Base-by-base conservation (phyloP, 2,888 invertebrate species). In the Synanthedon formicaeformis region DNA sequence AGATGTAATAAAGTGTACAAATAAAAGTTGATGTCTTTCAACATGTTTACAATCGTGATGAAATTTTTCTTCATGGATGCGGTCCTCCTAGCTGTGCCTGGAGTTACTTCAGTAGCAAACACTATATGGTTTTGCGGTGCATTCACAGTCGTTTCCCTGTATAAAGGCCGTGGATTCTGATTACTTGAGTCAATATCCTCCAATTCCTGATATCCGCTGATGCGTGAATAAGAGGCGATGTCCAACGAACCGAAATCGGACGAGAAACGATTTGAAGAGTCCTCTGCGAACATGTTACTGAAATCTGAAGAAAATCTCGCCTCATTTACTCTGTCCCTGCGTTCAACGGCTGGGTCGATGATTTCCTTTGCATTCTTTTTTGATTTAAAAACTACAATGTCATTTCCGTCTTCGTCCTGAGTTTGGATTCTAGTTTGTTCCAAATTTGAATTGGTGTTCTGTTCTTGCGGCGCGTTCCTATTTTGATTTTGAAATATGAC, bases 131-230 rank as follows among this genome's bases (percentile, higher is more conserved):
- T 72, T 14, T 71, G 70, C 1, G 78, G 78, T 41, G 81, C 84
- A 59, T 89, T 84, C 0, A 90, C 77, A 1, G 89, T 89, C 0
- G 88, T 87, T 62, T 89, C 90, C 50, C 89, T 81, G 58, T 90
- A 90, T 49, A 90, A 63, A 0, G 90, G 89, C 55, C 85, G 85
- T 2, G 90, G 89, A 27, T 75, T 72, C 18, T 76, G 76, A 2
- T 59, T 66, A 16, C 71, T 73, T 45, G 78, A 73, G 41, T 88
- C 85, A 53, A 88, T 88, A 55, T 66, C 77, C 56, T 84, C 82
- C 23, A 88, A 59, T 57, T 88, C 87, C 56, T 76, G 81, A 52
- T 85, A 87, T 2, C 80, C 77, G 51, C 66, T 71, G 8, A 76
- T 67, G 54, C 78, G 66, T 5, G 67, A 63, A 51, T 76, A 77